Evolutionary conservation across 2,113 vertebrate species (phyloP).

Genomic region (Scophthalmus maximus): DNA sequence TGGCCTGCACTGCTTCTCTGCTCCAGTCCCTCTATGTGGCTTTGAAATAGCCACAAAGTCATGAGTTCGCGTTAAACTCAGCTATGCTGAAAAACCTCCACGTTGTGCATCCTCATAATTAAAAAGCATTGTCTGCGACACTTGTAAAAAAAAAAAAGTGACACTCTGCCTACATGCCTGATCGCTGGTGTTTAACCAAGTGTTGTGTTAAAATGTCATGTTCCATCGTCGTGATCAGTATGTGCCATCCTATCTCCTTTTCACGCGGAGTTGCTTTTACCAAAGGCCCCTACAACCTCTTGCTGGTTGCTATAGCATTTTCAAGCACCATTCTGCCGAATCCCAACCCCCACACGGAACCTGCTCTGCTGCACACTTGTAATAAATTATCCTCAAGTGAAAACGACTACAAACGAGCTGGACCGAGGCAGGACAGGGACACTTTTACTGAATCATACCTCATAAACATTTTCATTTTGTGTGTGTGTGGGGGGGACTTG

Average conservation of each 20-base stretch:
- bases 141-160: too few species aligned
- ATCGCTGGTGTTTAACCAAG: slow-evolving; percentile 32
- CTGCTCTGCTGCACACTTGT: slow-evolving; percentile 94
- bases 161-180: too few species aligned
- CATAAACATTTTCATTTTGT: slow-evolving; percentile 79
- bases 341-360: slow-evolving; percentile 80
- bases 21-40: too few species aligned
- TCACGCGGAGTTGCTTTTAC: slow-evolving; percentile 75
- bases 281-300: slow-evolving; percentile 75
- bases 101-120: neutral
- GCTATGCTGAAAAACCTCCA: slow-evolving; percentile 11
- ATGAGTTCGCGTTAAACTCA: slow-evolving; percentile 6
- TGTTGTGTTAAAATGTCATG: slow-evolving; percentile 58
- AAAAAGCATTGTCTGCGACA: slow-evolving; percentile 13
- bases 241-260: slow-evolving; percentile 52
- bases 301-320: slow-evolving; percentile 99
- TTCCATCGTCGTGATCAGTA: slow-evolving; percentile 47
- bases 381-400: slow-evolving; percentile 99
- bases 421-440: slow-evolving; percentile 86
- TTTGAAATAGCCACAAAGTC: neutral
- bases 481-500: slow-evolving; percentile 40
- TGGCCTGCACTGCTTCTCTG: neutral
- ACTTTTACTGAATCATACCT: slow-evolving; percentile 90
- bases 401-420: slow-evolving; percentile 91
- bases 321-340: slow-evolving; percentile 90